Base-by-base conservation (phyloP, 2,888 invertebrate species). In the Apotomis turbidana region DNA sequence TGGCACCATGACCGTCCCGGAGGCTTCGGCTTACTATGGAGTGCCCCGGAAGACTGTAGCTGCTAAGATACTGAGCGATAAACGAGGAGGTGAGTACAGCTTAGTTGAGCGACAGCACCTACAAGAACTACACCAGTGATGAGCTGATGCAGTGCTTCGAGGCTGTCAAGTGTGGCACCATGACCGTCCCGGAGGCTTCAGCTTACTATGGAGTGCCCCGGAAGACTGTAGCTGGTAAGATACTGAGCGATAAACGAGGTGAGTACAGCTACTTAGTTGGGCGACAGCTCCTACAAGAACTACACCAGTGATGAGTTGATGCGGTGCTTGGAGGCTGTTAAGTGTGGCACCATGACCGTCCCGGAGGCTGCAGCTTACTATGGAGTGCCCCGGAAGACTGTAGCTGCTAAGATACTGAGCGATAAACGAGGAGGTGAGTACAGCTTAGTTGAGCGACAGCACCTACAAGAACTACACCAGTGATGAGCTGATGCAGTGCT, bases 21-120 rank as follows among this genome's bases (percentile, higher is more conserved):
- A 82, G 4, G 90, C 90, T 0, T 71, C 86, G 0, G n/a, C 68
- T 1, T 68, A 51, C 0, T 88, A 78, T 70, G 78, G 83, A 0
- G 78, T 90, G 51, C 90, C 90, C 0, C 77, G 77, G 64, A 88
- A 86, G 74, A 88, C 89, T 0, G 70, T 90, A 0, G 61, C 73
- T 0, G 77, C 78, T 5, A 78, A 78, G 46, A 44, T 76, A 5
- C 71, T 67, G 0, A 62, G 10, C 36, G 61, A 71, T 0, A 67
- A 51, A 6, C 55, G 71, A 9, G 67, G 71, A n/a, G 57, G 73
- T 73, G 13, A 61, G 69, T 60, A 27, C 27, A 27, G 27, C 27
- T 27, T 27, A 27, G 1, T 27, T 27, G 27, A 27, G 27, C 27
- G 27, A 27, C 2, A 27, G 73, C 13, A 69, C 64, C 0, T 87